Evolutionary conservation across 2,113 vertebrate species (phyloP), one percentile per base, ranked within the genome.

Genomic region (Lichenostomus cassidix): DNA sequence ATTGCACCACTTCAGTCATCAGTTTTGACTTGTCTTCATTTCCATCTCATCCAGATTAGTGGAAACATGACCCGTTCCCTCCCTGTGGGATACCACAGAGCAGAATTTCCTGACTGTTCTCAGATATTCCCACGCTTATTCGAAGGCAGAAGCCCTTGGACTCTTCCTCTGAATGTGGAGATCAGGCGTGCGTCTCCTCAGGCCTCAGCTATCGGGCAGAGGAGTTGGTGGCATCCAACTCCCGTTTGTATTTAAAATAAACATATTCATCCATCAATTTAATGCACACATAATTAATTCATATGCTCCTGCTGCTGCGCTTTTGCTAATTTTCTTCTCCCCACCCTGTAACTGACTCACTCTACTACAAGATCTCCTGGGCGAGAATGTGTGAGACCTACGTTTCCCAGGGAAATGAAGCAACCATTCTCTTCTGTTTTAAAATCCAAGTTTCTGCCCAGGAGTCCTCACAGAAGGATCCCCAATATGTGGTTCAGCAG

Each of bases 21-120:
- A 88, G 92, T 92, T 96, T 91, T 95, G 92, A 91, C 37, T 79
- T 93, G 92, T 87, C 93, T 87, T 84, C 94, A 93, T 95, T 87
- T 95, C 90, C 70, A 74, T 92, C 85, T 68, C 78, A 77, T 82
- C 77, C 53, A 73, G 83, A 92, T 88, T n/a, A 85, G 87, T n/a
- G 71, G 87, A 93, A 96, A 97, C 73, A 76, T 31, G 21, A 64
- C 82, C 94, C 56, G 12, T 74, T 91, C 74, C 76, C 92, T 94
- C 89, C 81, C 69, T 42, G 65, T 78, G 93, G 94, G 77, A 90
- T 77, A 82, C 83, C 59, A 4, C 65, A 68, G 80, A 65, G 76
- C 50, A 71, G 81, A 82, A 59, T 52, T 85, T 87, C 89, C 69
- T 80, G 89, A 84, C 35, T 93, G 5, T 42, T 77, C 52, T 80